phyloP scores from a whole-genome alignment of 2,113 vertebrate species.

The Paramisgurnus dabryanus region DNA sequence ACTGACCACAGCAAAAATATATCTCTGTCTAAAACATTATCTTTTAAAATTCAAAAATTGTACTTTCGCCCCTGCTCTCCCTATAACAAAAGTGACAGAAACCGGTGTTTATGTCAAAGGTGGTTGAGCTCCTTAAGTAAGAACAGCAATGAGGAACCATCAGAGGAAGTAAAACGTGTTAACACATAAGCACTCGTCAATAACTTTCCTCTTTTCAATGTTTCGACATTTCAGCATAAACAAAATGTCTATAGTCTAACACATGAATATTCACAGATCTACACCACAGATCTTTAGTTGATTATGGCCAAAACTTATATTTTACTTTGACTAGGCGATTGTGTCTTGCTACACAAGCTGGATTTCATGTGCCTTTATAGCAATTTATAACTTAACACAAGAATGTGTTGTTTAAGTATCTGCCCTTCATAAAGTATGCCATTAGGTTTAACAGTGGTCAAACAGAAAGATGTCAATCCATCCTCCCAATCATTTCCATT shows the following conservation, averaged over 20 bases:
- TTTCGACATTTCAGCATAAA: slow-evolving; percentile 11
- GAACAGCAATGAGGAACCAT: background rate
- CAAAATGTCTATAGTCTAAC: background rate
- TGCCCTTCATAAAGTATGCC: too few relatives aligned
- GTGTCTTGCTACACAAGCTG: too few relatives aligned
- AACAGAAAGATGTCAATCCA: background rate
- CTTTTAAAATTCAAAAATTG: too few relatives aligned
- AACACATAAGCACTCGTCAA: background rate
- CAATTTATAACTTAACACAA: too few relatives aligned
- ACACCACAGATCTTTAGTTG: background rate
- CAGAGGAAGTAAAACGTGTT: background rate
- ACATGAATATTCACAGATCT: too few relatives aligned
- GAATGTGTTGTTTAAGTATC: too few relatives aligned
- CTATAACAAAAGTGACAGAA: background rate
- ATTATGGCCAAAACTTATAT: background rate
- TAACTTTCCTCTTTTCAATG: slow-evolving; percentile 28
- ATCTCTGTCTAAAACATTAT: too few relatives aligned
- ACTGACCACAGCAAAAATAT: too few relatives aligned
- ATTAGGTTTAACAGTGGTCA: background rate
- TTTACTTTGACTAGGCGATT: too few relatives aligned
- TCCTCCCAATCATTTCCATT: background rate
- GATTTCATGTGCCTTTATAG: too few relatives aligned
- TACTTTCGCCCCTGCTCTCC: too few relatives aligned
- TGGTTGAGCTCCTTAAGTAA: background rate
- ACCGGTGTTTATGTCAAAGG: background rate